A percentile compares a stretch with the other conserved stretches of the same genome.
These are phyloP conservation scores for Aphodius granarius DNA, from an alignment of 2,888 invertebrate species.

Conservation along the genomic window DNA sequence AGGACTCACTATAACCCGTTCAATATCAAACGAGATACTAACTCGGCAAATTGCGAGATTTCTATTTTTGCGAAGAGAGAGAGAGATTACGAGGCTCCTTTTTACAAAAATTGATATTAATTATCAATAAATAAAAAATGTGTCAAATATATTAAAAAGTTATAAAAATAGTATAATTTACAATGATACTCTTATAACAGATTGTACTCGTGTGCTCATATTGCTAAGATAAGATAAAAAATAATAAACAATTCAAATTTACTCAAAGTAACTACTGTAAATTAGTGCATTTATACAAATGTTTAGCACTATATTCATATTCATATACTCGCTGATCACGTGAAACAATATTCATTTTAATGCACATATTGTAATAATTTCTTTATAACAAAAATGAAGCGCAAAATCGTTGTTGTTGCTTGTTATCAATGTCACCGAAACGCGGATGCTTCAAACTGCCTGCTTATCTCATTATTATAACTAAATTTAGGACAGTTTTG, in stretches of 20 bases:
- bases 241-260: conserved; percentile 31
- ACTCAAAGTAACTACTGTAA: too few relatives aligned
- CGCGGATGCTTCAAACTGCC: neutral
- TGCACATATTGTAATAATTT: neutral
- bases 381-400: neutral
- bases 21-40: neutral
- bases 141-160: conserved; percentile 33
- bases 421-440: neutral
- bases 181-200: conserved; percentile 3
- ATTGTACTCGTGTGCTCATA: conserved; percentile 6
- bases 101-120: conserved; percentile 23
- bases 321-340: too few relatives aligned
- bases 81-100: conserved; percentile 2
- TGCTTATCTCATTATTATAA: neutral
- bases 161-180: conserved; percentile 31
- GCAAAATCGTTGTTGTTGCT: neutral
- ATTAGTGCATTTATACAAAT: too few relatives aligned
- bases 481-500: neutral
- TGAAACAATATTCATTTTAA: too few relatives aligned
- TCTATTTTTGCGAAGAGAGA: conserved; percentile 12
- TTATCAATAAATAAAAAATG: conserved; percentile 32
- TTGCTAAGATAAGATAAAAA: conserved; percentile 33
- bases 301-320: too few relatives aligned
- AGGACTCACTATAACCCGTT: neutral
- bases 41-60: conserved; percentile 3